Evolutionary conservation across 2,888 invertebrate genomes (phyloP).

Genomic region (Heteromurus nitidus): DNA sequence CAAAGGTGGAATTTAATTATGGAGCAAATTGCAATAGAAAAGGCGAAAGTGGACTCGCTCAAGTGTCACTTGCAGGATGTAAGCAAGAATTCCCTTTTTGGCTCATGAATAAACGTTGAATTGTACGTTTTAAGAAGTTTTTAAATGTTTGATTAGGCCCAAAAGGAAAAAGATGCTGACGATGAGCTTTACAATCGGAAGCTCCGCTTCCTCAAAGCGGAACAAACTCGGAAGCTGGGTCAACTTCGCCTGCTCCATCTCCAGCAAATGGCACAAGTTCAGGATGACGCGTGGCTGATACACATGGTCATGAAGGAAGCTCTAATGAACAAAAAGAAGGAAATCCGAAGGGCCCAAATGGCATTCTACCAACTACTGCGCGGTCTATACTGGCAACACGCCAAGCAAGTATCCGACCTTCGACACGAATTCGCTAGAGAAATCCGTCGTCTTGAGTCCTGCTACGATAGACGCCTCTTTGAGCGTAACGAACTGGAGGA

Average conservation of each 20-base stretch:
- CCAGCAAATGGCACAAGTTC: conserved; percentile 59
- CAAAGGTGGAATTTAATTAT: conserved; percentile 62
- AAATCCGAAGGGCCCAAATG: conserved; percentile 66
- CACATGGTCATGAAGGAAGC: conserved; percentile 65
- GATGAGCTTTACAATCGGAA: conserved; percentile 54
- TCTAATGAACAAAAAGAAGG: conserved; percentile 54
- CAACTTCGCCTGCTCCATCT: conserved; percentile 63
- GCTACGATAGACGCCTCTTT: conserved; percentile 57
- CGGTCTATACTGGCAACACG: conserved; percentile 63
- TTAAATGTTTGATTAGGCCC: conserved; percentile 14
- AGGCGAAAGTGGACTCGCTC: conserved; percentile 61
- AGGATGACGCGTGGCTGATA: conserved; percentile 67
- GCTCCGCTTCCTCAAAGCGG: conserved; percentile 61
- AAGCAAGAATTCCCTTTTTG: neutral
- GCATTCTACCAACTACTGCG: conserved; percentile 66
- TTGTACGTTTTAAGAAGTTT: neutral
- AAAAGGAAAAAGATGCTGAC: conserved; percentile 47
- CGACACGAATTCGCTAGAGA: conserved; percentile 59
- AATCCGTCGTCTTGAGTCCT: conserved; percentile 58
- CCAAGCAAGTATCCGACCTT: conserved; percentile 60
- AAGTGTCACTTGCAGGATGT: conserved; percentile 65
- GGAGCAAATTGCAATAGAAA: conserved; percentile 59
- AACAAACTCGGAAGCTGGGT: conserved; percentile 64
- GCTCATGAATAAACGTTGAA: no score
- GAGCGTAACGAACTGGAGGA: conserved; percentile 47